phyloP scores from a whole-genome alignment of 2,113 vertebrate genomes.

The Manacus vitellinus region DNA sequence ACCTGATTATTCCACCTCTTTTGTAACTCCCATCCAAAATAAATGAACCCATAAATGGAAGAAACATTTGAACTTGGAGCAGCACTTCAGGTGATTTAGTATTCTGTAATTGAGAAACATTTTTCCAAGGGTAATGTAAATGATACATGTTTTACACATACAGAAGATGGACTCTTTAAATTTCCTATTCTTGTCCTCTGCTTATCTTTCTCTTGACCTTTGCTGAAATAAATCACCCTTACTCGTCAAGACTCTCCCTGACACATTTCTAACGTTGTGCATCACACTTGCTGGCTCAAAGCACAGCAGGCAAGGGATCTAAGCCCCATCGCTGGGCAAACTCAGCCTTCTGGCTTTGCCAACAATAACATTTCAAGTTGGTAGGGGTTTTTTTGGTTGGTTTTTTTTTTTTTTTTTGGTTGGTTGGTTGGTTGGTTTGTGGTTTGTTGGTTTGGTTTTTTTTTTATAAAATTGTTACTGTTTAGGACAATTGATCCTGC shows the following conservation, averaged over 20 bases:
- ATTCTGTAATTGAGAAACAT: not conserved
- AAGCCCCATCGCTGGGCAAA: conserved; percentile 75
- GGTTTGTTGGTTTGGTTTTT: not conserved
- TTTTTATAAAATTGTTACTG: conserved; percentile 2
- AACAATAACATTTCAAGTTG: conserved; percentile 72
- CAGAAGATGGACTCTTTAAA: not conserved
- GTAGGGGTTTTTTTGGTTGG: not conserved
- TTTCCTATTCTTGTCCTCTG: not conserved
- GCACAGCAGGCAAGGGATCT: conserved; percentile 76
- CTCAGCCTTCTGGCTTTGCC: conserved; percentile 77
- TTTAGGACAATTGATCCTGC: conserved; percentile 59
- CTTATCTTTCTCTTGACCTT: conserved; percentile 62
- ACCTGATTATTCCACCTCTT: not conserved
- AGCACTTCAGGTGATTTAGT: not conserved
- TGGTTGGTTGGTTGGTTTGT: no score
- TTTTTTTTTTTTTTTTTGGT: no score
- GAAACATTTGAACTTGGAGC: not conserved
- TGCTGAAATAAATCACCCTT: conserved; percentile 63
- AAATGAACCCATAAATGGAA: not conserved
- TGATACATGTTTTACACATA: not conserved
- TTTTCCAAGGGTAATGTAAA: not conserved
- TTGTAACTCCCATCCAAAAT: not conserved
- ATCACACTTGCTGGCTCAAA: conserved; percentile 65
- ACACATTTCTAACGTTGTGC: conserved; percentile 54
- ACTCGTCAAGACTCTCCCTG: conserved; percentile 39